Evolutionary conservation across 2,113 vertebrate genomes (phyloP).

Genomic region (Apteryx mantelli): DNA sequence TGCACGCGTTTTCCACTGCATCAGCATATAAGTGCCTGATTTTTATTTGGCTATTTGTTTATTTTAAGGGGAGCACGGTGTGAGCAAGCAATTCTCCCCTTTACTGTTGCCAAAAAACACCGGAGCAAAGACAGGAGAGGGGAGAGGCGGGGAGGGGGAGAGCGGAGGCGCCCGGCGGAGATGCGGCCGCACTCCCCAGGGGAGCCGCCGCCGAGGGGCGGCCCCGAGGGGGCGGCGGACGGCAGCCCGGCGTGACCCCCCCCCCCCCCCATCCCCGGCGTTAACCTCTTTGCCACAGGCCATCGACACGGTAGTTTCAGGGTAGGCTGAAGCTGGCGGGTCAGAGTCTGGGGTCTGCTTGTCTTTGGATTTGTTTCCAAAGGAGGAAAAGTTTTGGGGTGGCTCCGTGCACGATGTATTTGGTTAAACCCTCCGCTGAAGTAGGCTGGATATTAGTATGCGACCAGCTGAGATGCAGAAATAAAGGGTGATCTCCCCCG

Average conservation of each 20-base stretch:
- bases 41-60: not conserved
- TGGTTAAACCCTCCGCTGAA: not conserved
- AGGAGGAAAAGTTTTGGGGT: not conserved
- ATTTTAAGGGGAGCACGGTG: fast-evolving
- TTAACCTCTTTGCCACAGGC: fast-evolving
- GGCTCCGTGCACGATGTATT: fast-evolving
- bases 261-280: fast-evolving
- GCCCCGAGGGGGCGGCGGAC: fast-evolving
- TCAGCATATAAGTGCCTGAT: not conserved
- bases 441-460: no score
- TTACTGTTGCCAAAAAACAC: fast-evolving
- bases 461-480: not conserved
- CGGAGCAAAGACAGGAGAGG: not conserved
- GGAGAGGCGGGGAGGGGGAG: not conserved
- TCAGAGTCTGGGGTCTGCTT: fast-evolving
- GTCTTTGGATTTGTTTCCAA: not conserved
- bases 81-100: not conserved
- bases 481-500: fast-evolving
- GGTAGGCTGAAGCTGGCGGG: fast-evolving
- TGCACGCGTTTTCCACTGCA: not conserved
- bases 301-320: not conserved
- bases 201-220: no score
- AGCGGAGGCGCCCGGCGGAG: not conserved
- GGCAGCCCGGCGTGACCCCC: fast-evolving
- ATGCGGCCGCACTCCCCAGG: not conserved